Evolutionary conservation across 2,888 invertebrate species (phyloP).

Genomic region (Drosophila sordidula): DNA sequence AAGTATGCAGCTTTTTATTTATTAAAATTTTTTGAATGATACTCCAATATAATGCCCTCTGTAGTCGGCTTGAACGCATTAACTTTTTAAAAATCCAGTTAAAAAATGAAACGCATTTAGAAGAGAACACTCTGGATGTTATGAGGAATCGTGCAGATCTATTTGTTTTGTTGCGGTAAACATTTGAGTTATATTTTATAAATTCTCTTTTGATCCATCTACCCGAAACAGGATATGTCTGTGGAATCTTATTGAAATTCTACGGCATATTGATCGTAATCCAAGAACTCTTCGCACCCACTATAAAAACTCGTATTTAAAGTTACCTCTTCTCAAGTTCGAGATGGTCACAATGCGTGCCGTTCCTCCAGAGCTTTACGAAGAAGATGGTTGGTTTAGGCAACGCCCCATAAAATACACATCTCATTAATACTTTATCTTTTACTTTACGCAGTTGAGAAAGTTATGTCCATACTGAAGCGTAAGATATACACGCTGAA

Average conservation of each 20-base stretch:
- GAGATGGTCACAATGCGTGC: conserved; percentile 72
- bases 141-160: conserved; percentile 72
- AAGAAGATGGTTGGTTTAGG: conserved; percentile 74
- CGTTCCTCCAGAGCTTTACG: conserved; percentile 75
- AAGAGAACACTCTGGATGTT: conserved; percentile 50
- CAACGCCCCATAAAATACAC: too few species aligned
- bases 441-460: conserved; percentile 57
- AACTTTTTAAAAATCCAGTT: conserved; percentile 61
- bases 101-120: conserved; percentile 49
- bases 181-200: background rate
- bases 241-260: conserved; percentile 80
- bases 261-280: conserved; percentile 76
- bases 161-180: conserved; percentile 76
- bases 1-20: conserved; percentile 55
- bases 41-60: too few species aligned
- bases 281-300: conserved; percentile 43
- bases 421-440: too few species aligned
- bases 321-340: conserved; percentile 82
- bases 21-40: background rate
- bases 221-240: conserved; percentile 61
- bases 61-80: conserved; percentile 76
- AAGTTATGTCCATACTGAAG: conserved; percentile 67
- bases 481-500: conserved; percentile 71
- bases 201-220: background rate
- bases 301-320: conserved; percentile 80